Percentiles rank a stretch among this genome's conserved stretches.
Evolutionary conservation across 2,113 vertebrate genomes (phyloP).

Genomic region (Mormyrus iriodes): DNA sequence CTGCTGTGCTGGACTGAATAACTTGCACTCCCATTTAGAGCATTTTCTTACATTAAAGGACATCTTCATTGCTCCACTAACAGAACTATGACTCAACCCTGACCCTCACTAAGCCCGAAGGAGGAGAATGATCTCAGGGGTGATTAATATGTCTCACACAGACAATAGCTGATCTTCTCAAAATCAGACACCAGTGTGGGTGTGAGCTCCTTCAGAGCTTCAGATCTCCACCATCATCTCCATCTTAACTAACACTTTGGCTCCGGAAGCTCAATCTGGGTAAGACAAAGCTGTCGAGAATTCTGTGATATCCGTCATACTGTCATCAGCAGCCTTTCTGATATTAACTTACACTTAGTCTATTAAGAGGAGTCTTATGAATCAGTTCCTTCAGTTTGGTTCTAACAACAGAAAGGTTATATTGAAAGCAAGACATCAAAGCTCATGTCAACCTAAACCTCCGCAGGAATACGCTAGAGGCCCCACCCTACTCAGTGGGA

Average conservation of each 20-base stretch:
- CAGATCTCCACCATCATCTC: neutral
- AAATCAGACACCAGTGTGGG: neutral
- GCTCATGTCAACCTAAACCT: neutral
- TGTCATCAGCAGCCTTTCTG: neutral
- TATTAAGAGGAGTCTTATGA: neutral
- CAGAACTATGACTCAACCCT: neutral
- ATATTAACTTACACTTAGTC: neutral
- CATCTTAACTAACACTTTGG: neutral
- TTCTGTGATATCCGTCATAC: neutral
- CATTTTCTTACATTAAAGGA: neutral
- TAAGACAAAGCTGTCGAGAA: neutral
- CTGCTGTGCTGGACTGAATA: neutral
- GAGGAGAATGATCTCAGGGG: neutral
- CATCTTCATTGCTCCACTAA: neutral
- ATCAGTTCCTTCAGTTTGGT: neutral
- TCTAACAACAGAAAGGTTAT: neutral
- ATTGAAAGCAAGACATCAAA: neutral
- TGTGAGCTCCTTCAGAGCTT: neutral
- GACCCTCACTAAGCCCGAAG: neutral
- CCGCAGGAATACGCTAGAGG: neutral
- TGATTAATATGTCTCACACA: neutral
- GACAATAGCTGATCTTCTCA: neutral
- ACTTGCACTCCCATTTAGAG: neutral
- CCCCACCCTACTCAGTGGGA: neutral
- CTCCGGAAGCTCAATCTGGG: neutral